phyloP scores from a whole-genome alignment of 2,113 vertebrate genomes.

The Hippocampus guttulatus region DNA sequence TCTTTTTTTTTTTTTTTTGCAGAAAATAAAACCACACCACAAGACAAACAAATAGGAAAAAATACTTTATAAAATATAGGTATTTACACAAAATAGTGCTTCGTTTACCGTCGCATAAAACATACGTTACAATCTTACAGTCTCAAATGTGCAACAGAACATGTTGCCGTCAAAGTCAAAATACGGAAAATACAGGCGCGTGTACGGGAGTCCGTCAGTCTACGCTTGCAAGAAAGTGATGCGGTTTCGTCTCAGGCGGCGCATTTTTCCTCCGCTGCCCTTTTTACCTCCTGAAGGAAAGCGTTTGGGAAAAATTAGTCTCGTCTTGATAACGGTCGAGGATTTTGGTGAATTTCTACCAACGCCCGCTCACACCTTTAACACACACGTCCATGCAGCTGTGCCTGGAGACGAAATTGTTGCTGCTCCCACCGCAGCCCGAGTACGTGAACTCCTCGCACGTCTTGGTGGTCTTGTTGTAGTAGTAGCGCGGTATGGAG shows the following conservation, averaged over 20 bases:
- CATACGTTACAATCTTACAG: constrained; percentile 22
- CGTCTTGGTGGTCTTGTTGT: constrained; percentile 69
- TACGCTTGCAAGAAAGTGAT: constrained; percentile 19
- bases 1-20: background rate
- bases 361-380: constrained; percentile 52
- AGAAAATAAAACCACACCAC: background rate
- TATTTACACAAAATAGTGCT: constrained; percentile 19
- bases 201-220: background rate
- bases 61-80: constrained; percentile 24
- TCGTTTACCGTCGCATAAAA: constrained; percentile 11
- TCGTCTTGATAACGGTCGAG: background rate
- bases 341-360: background rate
- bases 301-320: constrained; percentile 17
- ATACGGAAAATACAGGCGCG: background rate
- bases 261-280: background rate
- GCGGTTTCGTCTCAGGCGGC: constrained; percentile 21
- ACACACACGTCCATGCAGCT: constrained; percentile 77
- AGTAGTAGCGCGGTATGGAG: constrained; percentile 84
- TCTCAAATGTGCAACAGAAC: constrained; percentile 44
- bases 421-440: constrained; percentile 87
- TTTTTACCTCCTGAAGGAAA: constrained; percentile 44
- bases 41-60: background rate
- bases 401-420: constrained; percentile 80
- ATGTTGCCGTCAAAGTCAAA: constrained; percentile 25
- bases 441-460: constrained; percentile 84